Base-by-base conservation (phyloP, 1,140 invertebrate species). In the Trachymyrmex septentrionalis region DNA sequence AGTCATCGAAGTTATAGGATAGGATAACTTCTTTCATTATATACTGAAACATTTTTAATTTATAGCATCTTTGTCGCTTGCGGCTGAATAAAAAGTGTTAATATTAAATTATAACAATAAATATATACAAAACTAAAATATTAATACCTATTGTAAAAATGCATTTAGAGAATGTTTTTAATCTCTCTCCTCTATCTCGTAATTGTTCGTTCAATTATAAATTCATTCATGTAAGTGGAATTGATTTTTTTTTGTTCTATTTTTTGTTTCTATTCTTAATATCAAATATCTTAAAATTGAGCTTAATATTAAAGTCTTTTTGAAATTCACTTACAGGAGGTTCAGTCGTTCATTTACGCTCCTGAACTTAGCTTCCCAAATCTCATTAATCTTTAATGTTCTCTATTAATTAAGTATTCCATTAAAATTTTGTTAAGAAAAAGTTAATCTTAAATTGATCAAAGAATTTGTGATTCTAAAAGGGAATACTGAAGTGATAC, bases 351-450 rank as follows among this genome's bases (percentile, higher is more conserved):
- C 44, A 61, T 66, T 71, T 71, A 27, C 24, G 38, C 14, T 61
- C 12, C n/a, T 50, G 69, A 73, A 84, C 24, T 82, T 72, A 44
- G 38, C 57, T 84, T 12, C n/a, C 38, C 12, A 30, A 84, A 63
- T 9, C 38, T 84, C 57, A 73, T 84, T 84, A 61, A 84, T 84
- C 69, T 75, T 61, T 44, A 73, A 63, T 61, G 71, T 84, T 16
- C 14, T 30, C 38, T 81, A 81, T 69, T 81, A 69, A 73, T 84
- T 84, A 82, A 57, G 24, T 61, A 84, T 84, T 84, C 80, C 55
- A 48, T 75, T 84, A 84, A 27, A 44, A 73, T 66, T 73, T 73
- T 71, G 50, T 19, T 57, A 59, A 73, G 38, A 73, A 59, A 84
- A 84, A 84, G 24, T 61, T 55, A 48, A 71, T 84, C n/a, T 73